Evolutionary conservation across 2,113 vertebrate species (phyloP).

Genomic region (Camelus bactrianus): DNA sequence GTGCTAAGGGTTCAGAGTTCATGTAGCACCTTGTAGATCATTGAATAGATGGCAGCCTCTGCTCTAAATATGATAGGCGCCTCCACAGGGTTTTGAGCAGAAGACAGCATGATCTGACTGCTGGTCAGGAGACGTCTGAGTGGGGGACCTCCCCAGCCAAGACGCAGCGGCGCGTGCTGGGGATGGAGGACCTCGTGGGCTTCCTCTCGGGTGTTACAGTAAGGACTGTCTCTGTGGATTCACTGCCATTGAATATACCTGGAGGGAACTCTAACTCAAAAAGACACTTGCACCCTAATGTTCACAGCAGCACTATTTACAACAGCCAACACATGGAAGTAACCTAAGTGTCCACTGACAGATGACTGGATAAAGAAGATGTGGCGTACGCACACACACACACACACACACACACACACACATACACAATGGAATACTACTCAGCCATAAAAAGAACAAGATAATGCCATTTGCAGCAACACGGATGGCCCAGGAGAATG

Average conservation of each 20-base stretch:
- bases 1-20: background rate
- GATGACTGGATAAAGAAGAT: too few relatives aligned
- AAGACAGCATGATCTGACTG: background rate
- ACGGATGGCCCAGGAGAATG: too few relatives aligned
- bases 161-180: accelerated
- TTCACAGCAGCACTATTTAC: too few relatives aligned
- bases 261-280: too few relatives aligned
- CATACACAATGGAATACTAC: too few relatives aligned
- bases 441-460: too few relatives aligned
- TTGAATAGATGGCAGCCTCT: background rate
- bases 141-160: background rate
- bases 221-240: background rate
- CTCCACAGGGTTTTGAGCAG: background rate
- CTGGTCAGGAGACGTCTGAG: background rate
- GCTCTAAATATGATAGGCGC: background rate
- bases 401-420: too few relatives aligned
- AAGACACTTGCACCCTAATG: too few relatives aligned
- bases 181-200: accelerated
- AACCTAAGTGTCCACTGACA: too few relatives aligned
- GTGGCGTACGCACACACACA: too few relatives aligned
- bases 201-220: background rate
- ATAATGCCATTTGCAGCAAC: too few relatives aligned
- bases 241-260: accelerated
- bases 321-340: too few relatives aligned
- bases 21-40: accelerated